phyloP scores from a whole-genome alignment of 2,888 invertebrate genomes.

The Cancer borealis region DNA sequence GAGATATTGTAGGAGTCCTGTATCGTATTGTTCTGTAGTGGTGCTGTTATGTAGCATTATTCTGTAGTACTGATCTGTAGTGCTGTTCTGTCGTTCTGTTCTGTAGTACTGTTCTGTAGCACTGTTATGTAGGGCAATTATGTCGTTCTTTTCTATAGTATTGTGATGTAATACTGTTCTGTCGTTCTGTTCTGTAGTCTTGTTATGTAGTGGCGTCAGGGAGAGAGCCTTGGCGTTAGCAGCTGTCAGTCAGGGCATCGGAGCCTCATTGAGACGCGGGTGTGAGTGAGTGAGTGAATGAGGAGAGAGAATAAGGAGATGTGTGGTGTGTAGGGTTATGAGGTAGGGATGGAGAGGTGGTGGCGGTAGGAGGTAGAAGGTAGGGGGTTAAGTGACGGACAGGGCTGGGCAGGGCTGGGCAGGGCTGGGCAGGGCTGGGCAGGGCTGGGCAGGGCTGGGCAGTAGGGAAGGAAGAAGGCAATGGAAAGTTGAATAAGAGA shows the following conservation, averaged over 20 bases:
- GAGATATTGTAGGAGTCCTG: no score
- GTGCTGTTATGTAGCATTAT: no score
- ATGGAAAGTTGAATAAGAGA: conserved; percentile 40
- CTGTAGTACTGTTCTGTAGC: no score
- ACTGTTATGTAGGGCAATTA: no score
- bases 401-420: neutral
- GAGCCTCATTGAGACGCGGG: neutral
- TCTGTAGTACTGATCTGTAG: no score
- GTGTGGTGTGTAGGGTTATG: conserved; percentile 29
- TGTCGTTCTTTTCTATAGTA: no score
- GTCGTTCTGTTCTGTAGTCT: no score
- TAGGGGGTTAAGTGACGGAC: neutral
- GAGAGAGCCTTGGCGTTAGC: no score
- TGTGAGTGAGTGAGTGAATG: neutral
- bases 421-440: neutral
- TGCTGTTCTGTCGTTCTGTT: no score
- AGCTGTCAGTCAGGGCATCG: neutral
- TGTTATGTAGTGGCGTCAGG: no score
- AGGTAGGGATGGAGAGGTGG: neutral
- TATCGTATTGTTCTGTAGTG: no score
- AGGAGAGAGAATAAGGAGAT: neutral
- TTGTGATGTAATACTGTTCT: no score
- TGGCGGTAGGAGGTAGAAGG: neutral
- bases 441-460: neutral
- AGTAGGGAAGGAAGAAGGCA: neutral